Evolutionary conservation across 2,797 vertebrate species (phyloP), one percentile per base, ranked within the genome.

Genomic region (Urosaurus nigricauda): DNA sequence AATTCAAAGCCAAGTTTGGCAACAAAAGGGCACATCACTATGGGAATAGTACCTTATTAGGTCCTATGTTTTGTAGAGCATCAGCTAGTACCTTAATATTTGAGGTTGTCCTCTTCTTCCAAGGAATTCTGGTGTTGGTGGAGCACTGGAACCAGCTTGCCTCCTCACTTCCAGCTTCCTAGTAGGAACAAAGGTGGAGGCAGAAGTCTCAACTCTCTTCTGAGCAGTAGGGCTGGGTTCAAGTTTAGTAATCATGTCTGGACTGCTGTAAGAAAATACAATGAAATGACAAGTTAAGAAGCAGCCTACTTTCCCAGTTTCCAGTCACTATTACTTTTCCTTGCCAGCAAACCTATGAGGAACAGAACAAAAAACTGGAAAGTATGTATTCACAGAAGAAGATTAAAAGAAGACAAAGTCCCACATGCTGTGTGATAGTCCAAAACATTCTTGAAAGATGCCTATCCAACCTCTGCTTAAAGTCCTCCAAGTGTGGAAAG

Each of bases 41-140:
- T 40, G 35, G n/a, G 37, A 1, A 43, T 1, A 0, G 21, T 24
- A 37, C 24, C 53, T 21, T 79, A 53, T 79, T 19, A 60, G 19
- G 56, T 24, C 37, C 7, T 58, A 7, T 79, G n/a, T 56, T 79
- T 79, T 9, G 11, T 60, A 21, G 8, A 58, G 35, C 26, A 60
- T 37, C 93, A 6, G 8, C 21, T 2, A 84, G 56, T 94, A 98
- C 98, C 98, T 98, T 92, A 98, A 97, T 81, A 98, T 98, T 93
- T 98, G 97, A 0, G 97, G 97, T 17, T 97, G 97, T 24, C 97
- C 97, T 60, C 97, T 95, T 88, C 97, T 97, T 14, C 97, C 95
- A 56, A 96, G 97, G 94, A 98, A 96, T 93, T 98, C 98, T 0
- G 98, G 98, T 6, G 97, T 98, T 74, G 98, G 96, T 1, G 98